Percentiles rank a stretch among this genome's conserved stretches.
Conservation (phyloP, 1,140 invertebrate species). For the Delia radicum region DNA sequence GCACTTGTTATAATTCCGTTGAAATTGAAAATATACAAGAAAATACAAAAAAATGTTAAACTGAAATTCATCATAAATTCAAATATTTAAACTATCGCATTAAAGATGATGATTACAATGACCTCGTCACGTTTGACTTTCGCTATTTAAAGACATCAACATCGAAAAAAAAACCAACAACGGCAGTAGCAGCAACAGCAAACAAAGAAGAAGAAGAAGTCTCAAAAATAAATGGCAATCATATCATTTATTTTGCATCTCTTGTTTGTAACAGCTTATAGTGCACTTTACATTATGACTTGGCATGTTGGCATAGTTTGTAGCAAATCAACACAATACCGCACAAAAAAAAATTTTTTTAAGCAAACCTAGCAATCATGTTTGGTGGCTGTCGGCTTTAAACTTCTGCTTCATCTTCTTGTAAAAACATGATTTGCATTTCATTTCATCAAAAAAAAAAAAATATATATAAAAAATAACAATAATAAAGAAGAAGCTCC, state of each 20-base stretch:
- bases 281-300: slow-evolving; percentile 21
- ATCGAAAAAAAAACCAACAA: slow-evolving; percentile 27
- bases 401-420: neutral
- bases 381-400: neutral
- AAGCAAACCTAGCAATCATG: neutral
- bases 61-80: neutral
- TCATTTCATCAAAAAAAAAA: neutral
- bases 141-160: slow-evolving; percentile 31
- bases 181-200: slow-evolving; percentile 14
- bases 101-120: slow-evolving; percentile 34
- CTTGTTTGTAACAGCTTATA: neutral
- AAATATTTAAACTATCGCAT: slow-evolving; percentile 33
- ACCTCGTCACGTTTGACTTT: slow-evolving; percentile 54
- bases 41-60: slow-evolving; percentile 1
- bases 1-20: neutral
- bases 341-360: too few relatives aligned
- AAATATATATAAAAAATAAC: neutral
- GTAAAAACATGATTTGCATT: neutral
- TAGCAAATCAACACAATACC: neutral
- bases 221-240: neutral
- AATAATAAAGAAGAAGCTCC: neutral
- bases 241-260: slow-evolving; percentile 18
- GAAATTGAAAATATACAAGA: neutral
- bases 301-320: neutral
- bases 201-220: neutral